Conservation (phyloP, 1,140 invertebrate genomes). For the Atta colombica region DNA sequence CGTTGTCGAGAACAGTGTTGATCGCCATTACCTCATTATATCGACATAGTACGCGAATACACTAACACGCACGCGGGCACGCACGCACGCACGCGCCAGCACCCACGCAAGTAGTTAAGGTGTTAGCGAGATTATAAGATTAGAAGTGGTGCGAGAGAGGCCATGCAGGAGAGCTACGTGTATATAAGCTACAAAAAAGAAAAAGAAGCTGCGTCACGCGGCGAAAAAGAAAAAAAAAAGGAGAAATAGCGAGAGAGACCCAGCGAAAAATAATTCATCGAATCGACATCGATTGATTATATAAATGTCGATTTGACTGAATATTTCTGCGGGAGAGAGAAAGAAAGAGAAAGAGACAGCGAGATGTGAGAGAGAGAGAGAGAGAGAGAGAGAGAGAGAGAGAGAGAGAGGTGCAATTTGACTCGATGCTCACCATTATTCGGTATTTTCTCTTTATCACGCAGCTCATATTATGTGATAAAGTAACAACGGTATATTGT, state of each 20-base stretch:
- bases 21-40: conserved; percentile 51
- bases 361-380: conserved; percentile 57
- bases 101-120: conserved; percentile 72
- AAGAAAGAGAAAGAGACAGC: conserved; percentile 76
- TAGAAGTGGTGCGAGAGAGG: conserved; percentile 69
- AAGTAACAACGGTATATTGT: conserved; percentile 72
- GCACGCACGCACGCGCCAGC: conserved; percentile 66
- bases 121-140: conserved; percentile 75
- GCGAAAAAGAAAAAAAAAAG: conserved; percentile 39
- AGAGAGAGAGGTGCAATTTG: conserved; percentile 76
- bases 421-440: conserved; percentile 86
- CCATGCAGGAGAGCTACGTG: conserved; percentile 70
- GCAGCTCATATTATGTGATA: conserved; percentile 78
- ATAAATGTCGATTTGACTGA: too few relatives aligned
- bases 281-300: neutral
- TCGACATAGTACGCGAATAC: conserved; percentile 47
- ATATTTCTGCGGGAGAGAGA: conserved; percentile 44
- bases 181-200: conserved; percentile 53
- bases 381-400: conserved; percentile 65
- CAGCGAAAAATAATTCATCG: too few relatives aligned
- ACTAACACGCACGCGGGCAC: conserved; percentile 57
- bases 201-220: conserved; percentile 65
- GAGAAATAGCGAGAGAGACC: conserved; percentile 53
- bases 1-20: conserved; percentile 30
- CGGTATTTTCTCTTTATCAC: conserved; percentile 79